Evolutionary conservation across 2,113 vertebrate species (phyloP).

Genomic region (Dipodomys ordii): DNA sequence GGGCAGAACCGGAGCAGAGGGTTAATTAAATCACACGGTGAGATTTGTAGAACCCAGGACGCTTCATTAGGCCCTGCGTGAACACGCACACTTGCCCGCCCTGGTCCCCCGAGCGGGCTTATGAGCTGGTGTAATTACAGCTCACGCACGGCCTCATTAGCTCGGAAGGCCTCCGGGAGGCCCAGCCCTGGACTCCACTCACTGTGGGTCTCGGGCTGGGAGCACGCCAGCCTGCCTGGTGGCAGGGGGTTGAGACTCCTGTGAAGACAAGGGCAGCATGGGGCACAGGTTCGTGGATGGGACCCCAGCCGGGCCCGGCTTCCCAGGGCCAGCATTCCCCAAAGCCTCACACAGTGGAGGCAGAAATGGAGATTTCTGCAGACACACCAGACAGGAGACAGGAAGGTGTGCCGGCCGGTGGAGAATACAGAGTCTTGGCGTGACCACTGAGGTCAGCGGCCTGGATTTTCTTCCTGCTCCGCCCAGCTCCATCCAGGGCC

Average conservation of each 20-base stretch:
- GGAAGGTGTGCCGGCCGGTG: background rate
- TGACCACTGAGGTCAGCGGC: background rate
- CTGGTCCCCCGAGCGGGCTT: conserved; percentile 68
- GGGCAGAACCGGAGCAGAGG: conserved; percentile 66
- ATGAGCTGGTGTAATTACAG: conserved; percentile 85
- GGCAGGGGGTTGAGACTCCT: background rate
- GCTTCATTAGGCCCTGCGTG: conserved; percentile 85
- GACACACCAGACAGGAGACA: background rate
- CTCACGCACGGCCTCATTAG: conserved; percentile 80
- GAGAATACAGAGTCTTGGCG: background rate
- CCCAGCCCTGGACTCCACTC: background rate
- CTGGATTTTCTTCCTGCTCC: background rate
- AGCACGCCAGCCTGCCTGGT: background rate
- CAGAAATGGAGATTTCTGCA: background rate
- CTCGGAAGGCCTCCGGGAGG: background rate
- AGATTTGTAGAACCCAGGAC: conserved; percentile 85
- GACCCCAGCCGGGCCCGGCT: background rate
- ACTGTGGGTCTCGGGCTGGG: background rate
- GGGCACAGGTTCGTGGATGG: too few relatives aligned
- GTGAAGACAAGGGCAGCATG: background rate
- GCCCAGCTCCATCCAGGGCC: background rate
- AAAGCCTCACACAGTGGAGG: background rate
- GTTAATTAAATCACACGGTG: conserved; percentile 83
- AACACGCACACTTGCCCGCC: conserved; percentile 80
- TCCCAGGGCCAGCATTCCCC: background rate